Evolutionary conservation across 2,113 vertebrate genomes (phyloP).

Genomic region (Nothobranchius furzeri): DNA sequence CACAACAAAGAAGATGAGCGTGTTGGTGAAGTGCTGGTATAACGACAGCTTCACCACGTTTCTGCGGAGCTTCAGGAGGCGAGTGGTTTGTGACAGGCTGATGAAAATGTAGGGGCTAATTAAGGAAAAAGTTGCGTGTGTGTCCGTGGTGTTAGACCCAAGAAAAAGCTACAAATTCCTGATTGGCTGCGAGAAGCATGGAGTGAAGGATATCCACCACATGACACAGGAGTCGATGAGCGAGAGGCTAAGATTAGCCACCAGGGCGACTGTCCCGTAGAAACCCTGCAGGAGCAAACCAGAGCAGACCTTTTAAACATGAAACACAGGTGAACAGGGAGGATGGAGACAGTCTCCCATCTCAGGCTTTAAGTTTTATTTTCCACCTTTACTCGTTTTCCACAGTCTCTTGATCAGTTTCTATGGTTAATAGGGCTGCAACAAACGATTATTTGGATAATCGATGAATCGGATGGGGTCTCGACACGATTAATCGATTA

Average conservation of each 20-base stretch:
- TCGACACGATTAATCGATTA: no score
- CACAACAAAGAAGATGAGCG: constrained; percentile 91
- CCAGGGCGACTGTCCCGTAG: constrained; percentile 85
- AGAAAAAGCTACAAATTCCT: neutral
- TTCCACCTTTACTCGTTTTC: no score
- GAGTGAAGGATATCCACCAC: constrained; percentile 94
- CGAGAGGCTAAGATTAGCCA: constrained; percentile 90
- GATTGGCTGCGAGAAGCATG: constrained; percentile 49
- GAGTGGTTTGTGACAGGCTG: constrained; percentile 95
- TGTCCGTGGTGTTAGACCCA: neutral
- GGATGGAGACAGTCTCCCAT: neutral
- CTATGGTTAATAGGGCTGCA: no score
- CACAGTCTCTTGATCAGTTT: no score
- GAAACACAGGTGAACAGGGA: neutral
- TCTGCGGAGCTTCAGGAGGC: constrained; percentile 90
- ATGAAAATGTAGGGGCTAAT: constrained; percentile 91
- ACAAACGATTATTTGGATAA: no score
- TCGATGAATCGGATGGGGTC: no score
- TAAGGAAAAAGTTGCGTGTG: constrained; percentile 79
- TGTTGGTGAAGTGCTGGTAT: constrained; percentile 96
- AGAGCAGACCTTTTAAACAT: neutral
- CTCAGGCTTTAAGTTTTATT: no score
- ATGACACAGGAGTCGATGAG: constrained; percentile 94
- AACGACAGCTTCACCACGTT: constrained; percentile 95
- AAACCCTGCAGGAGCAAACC: constrained; percentile 81